phyloP scores from a whole-genome alignment of 2,797 vertebrate species.

The Takifugu rubripes region DNA sequence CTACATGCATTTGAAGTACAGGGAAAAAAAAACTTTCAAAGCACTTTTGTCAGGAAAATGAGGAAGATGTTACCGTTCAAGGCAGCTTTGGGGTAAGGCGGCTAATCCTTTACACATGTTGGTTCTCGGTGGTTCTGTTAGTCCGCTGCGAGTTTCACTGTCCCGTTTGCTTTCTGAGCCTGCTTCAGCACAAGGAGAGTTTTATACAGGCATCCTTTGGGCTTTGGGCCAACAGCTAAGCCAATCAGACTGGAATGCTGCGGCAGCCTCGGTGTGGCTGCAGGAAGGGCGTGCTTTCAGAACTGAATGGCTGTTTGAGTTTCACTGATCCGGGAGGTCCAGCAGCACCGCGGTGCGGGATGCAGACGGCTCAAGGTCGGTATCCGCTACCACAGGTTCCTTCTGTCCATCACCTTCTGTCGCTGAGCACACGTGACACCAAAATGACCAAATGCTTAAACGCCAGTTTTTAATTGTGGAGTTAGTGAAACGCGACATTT shows the following conservation, averaged over 20 bases:
- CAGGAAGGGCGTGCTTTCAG: slow-evolving; percentile 43
- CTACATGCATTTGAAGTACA: too few species aligned
- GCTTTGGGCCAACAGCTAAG: slow-evolving; percentile 62
- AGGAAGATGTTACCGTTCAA: slow-evolving; percentile 82
- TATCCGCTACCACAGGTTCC: neutral
- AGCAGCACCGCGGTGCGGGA: slow-evolving; percentile 15
- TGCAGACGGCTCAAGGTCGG: neutral
- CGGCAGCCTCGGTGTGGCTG: slow-evolving; percentile 16
- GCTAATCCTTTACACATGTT: slow-evolving; percentile 94
- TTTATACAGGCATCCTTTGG: slow-evolving; percentile 73
- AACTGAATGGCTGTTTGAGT: slow-evolving; percentile 37
- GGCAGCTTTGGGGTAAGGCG: slow-evolving; percentile 86
- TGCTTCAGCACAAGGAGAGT: slow-evolving; percentile 50
- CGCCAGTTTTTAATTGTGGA: too few species aligned
- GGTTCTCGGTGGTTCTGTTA: slow-evolving; percentile 43
- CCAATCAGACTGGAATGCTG: slow-evolving; percentile 80
- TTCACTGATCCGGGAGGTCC: slow-evolving; percentile 27
- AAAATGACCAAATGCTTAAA: too few species aligned
- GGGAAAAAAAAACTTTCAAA: too few species aligned
- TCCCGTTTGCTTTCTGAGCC: slow-evolving; percentile 60
- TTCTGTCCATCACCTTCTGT: too few species aligned
- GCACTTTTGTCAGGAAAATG: neutral
- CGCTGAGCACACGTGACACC: too few species aligned
- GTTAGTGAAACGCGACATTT: too few species aligned
- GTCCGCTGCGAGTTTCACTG: slow-evolving; percentile 23